Base-by-base conservation (phyloP, 1,140 invertebrate genomes). In the Papilio polyxenes region DNA sequence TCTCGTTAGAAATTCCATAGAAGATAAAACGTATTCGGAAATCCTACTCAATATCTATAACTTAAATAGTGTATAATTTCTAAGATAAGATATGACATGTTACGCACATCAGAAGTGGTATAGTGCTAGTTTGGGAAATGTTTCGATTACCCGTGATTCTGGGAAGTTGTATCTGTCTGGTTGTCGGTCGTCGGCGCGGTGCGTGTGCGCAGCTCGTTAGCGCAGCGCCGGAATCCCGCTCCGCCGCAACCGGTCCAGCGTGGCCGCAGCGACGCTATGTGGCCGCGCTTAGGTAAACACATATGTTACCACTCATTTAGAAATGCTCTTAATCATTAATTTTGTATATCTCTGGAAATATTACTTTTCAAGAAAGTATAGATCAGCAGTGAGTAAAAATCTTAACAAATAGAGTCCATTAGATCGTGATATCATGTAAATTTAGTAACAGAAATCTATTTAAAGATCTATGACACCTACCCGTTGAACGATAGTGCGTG, bases 141-240 rank as follows among this genome's bases (percentile, higher is more conserved):
- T 81, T 82, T 84, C 82, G 84, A 85, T 88, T 85, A 83, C 85
- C 87, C 84, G 87, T 90, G 65, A 87, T 90, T 90, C 89, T 86
- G 85, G 85, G 89, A 89, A 91, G 84, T 20, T 49, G 20, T 31
- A 9, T 9, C 23, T 72, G 13, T 5, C 51, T 15, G 51, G 51
- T 53, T 23, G 59, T 20, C 59, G 62, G 62, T 65, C 23, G 62
- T 65, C 74, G 85, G 79, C 81, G 85, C 82, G 76, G 77, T 84
- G 86, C 87, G 90, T 91, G 87, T 91, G 89, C 89, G 86, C 87
- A 87, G 37, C 89, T 91, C 88, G 87, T 92, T 92, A 92, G 85
- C 89, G 84, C 82, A 75, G 59, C 86, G 85, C 85, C 87, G 89
- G 89, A 90, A 90, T 90, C 88, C 89, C 87, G 86, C 83, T 83